phyloP scores from a whole-genome alignment of 2,888 invertebrate genomes.

The Sinopyrophorus schimmeli region DNA sequence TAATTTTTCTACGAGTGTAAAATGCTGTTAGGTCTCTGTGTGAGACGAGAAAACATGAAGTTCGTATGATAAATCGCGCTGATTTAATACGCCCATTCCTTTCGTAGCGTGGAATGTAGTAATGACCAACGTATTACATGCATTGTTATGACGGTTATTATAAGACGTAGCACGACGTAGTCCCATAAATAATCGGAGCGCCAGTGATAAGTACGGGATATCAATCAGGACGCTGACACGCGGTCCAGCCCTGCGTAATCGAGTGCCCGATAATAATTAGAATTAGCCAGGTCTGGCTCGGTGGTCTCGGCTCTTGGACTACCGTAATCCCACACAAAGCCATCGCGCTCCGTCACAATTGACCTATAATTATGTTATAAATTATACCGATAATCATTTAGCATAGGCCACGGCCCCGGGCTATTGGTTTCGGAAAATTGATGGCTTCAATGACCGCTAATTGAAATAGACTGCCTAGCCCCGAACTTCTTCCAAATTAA shows the following conservation, averaged over 20 bases:
- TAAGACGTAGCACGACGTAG: slow-evolving; percentile 34
- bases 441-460: slow-evolving; percentile 49
- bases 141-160: slow-evolving; percentile 39
- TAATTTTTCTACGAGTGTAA: no score
- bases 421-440: slow-evolving; percentile 42
- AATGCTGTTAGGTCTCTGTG: no score
- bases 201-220: slow-evolving; percentile 41
- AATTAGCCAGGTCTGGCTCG: slow-evolving; percentile 60
- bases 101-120: slow-evolving; percentile 24
- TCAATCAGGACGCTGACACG: slow-evolving; percentile 43
- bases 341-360: slow-evolving; percentile 55
- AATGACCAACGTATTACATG: slow-evolving; percentile 35
- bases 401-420: slow-evolving; percentile 42
- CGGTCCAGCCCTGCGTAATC: slow-evolving; percentile 46
- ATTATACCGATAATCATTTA: slow-evolving; percentile 54
- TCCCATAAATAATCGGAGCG: slow-evolving; percentile 38
- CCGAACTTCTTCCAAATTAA: slow-evolving; percentile 25
- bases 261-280: slow-evolving; percentile 60
- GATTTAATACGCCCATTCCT: slow-evolving; percentile 25
- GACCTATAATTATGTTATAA: slow-evolving; percentile 57
- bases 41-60: slow-evolving; percentile 1
- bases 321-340: slow-evolving; percentile 54
- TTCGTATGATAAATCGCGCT: slow-evolving; percentile 22
- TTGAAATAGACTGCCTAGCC: slow-evolving; percentile 51
- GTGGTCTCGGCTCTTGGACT: slow-evolving; percentile 57